Base-by-base conservation (phyloP, 2,113 vertebrate species). In the Pheucticus melanocephalus region DNA sequence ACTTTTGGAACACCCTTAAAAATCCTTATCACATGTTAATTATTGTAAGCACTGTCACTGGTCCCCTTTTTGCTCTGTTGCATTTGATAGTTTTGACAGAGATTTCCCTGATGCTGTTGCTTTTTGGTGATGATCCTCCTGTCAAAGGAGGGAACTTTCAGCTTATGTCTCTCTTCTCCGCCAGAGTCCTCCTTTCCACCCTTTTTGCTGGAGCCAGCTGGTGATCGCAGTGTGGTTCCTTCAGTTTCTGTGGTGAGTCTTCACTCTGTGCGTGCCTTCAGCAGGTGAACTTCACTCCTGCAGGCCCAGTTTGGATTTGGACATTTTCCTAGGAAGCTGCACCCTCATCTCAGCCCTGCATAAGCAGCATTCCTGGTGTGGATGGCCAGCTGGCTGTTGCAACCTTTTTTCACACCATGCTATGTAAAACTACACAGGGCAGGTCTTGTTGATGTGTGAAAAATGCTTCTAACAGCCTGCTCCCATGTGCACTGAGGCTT, bases 371-470 rank as follows among this genome's bases (percentile, higher is more conserved):
- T 96, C 82, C 71, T 9, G 4, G 50, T 15, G 6, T 44, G 54
- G 54, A 77, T 40, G 64, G 59, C 86, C 88, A 94, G 91, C 76
- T 95, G 94, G 82, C 91, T 93, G 54, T 86, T 92, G 63, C 21
- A 81, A 53, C 64, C 28, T 86, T 65, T 87, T 80, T 63, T 92
- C 86, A 86, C 86, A 88, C 86, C 24, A 51, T 27, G 64, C 64
- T 71, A n/a, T 94, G 88, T 92, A 81, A 97, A 94, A 85, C 79
- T 92, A 86, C 88, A 86, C 88, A 97, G 77, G 53, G 44, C 69
- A 96, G 86, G 88, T 94, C 88, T 91, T 88, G 82, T 40, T 94
- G 94, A 94, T 92, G 80, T 71, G 86, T 90, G 86, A 96, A 97
- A 92, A 96, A 91, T 79, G 90, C 87, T 85, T 64, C 70, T 90